Percentiles rank a stretch among this genome's conserved stretches.
Evolutionary conservation across 2,888 invertebrate species (phyloP).

Genomic region (Heteromurus nitidus): DNA sequence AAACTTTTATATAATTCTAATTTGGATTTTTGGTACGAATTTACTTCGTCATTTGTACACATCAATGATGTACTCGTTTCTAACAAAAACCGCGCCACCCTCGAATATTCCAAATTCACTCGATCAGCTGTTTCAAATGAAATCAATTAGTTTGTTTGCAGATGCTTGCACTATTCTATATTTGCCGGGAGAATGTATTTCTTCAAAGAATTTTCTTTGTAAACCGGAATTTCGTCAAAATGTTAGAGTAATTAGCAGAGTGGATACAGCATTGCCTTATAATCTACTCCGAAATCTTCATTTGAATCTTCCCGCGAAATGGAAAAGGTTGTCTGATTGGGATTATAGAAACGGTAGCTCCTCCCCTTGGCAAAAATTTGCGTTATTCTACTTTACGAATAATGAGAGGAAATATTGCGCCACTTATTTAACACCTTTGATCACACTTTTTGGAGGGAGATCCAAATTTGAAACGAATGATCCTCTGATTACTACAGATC

Average conservation of each 20-base stretch:
- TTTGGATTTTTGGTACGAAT: neutral
- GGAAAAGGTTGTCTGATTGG: neutral
- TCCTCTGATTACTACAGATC: neutral
- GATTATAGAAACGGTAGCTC: too few relatives aligned
- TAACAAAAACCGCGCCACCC: neutral
- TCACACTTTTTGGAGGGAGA: neutral
- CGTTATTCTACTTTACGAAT: neutral
- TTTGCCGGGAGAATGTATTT: neutral
- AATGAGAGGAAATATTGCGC: neutral
- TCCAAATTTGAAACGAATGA: neutral
- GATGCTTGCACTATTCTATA: neutral
- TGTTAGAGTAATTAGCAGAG: neutral
- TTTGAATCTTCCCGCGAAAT: neutral
- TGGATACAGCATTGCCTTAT: neutral
- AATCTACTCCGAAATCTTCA: neutral
- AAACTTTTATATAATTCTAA: neutral
- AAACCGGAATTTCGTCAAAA: neutral
- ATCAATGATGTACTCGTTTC: neutral
- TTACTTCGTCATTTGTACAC: neutral
- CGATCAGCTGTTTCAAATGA: neutral
- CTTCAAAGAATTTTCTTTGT: neutral
- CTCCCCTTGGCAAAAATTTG: neutral
- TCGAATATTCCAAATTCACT: neutral
- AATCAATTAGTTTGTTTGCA: neutral
- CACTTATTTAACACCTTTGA: neutral